These are phyloP conservation scores for Lycorma delicatula DNA, from an alignment of 1,140 invertebrate species.

Conservation along the genomic window DNA sequence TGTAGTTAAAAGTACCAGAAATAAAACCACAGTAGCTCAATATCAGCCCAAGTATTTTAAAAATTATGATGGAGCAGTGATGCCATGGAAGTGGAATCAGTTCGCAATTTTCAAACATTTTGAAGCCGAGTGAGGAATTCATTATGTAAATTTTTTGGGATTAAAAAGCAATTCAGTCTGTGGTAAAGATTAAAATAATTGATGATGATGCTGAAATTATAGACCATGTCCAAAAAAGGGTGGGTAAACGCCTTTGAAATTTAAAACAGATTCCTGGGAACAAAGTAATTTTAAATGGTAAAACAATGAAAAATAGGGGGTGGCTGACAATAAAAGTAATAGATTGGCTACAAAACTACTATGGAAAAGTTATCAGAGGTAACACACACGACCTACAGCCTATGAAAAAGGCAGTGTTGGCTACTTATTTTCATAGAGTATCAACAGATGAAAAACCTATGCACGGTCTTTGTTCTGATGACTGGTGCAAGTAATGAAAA, in stretches of 20 bases:
- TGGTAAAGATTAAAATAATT: conserved; percentile 7
- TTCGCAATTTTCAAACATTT: neutral
- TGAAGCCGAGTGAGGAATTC: neutral
- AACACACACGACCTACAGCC: conserved; percentile 25
- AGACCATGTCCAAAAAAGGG: conserved; percentile 7
- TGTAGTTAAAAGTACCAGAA: neutral
- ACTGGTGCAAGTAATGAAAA: neutral
- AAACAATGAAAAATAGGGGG: conserved; percentile 17
- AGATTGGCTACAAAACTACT: conserved; percentile 24
- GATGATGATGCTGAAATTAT: neutral
- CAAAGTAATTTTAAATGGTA: conserved; percentile 4
- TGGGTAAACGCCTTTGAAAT: conserved; percentile 7
- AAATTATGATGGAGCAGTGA: no score
- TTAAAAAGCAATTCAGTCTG: conserved; percentile 5
- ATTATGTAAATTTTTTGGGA: no score
- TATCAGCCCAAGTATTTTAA: no score
- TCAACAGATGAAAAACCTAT: conserved; percentile 6
- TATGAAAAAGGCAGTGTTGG: conserved; percentile 21
- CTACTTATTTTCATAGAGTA: neutral
- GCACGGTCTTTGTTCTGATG: neutral
- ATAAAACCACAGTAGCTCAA: conserved; percentile 4
- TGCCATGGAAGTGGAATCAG: conserved; percentile 7
- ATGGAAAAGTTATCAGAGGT: conserved; percentile 29
- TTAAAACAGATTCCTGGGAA: neutral
- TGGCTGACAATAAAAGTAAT: conserved; percentile 28